Conservation (phyloP, 2,888 invertebrate genomes). For the Heliconius ethilla region DNA sequence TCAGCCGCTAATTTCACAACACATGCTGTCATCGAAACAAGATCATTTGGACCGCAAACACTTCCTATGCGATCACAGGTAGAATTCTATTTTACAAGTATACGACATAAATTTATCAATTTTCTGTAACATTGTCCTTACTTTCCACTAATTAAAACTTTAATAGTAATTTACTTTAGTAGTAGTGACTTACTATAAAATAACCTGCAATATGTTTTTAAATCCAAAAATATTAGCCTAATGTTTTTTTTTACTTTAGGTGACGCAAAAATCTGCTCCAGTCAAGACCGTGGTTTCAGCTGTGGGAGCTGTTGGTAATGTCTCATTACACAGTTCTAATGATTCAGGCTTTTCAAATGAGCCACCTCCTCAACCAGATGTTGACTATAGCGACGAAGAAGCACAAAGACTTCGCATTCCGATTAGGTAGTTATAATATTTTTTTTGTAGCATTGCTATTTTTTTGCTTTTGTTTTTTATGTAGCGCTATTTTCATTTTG, state of each 20-base stretch:
- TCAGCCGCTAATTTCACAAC: conserved; percentile 83
- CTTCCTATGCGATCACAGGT: conserved; percentile 78
- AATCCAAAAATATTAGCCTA: background rate
- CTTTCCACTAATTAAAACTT: background rate
- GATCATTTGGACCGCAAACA: conserved; percentile 78
- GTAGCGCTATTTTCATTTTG: conserved; percentile 50
- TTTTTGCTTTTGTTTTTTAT: conserved; percentile 42
- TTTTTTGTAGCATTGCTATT: conserved; percentile 35
- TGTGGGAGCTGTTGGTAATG: conserved; percentile 84
- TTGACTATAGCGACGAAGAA: conserved; percentile 95
- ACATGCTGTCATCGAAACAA: conserved; percentile 74
- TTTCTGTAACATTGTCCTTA: background rate
- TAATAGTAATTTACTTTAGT: too few species aligned
- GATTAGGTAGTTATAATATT: conserved; percentile 77
- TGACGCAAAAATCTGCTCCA: conserved; percentile 73
- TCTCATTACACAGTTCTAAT: conserved; percentile 93
- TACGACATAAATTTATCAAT: background rate
- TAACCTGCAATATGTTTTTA: background rate
- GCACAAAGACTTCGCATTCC: conserved; percentile 84
- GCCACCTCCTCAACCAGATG: conserved; percentile 92
- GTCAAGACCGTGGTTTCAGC: conserved; percentile 75
- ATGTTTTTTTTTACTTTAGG: conserved; percentile 51
- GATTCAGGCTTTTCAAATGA: conserved; percentile 96
- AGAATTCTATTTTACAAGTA: conserved; percentile 30
- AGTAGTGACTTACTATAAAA: background rate